phyloP scores from a whole-genome alignment of 2,113 vertebrate species.

The Cyanoderma ruficeps region DNA sequence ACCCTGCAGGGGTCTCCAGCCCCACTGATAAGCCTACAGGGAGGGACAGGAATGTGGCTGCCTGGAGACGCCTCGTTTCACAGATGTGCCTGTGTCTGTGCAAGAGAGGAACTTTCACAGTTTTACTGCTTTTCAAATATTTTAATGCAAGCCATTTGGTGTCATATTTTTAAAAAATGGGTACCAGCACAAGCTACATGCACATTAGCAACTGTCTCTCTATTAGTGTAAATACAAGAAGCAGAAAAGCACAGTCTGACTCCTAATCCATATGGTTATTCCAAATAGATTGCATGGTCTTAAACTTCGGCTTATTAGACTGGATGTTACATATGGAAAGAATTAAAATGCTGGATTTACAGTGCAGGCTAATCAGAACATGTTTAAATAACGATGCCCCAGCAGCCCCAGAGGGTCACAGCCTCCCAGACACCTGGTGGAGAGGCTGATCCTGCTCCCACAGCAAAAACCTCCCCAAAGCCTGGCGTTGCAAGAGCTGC shows the following conservation, averaged over 20 bases:
- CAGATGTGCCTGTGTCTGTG: background rate
- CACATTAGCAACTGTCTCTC: constrained; percentile 35
- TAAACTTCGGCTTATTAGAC: constrained; percentile 51
- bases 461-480: background rate
- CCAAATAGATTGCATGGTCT: constrained; percentile 58
- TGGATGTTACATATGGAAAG: constrained; percentile 52
- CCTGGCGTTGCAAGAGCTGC: fast-evolving
- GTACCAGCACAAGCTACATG: constrained; percentile 36
- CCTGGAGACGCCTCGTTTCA: background rate
- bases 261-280: constrained; percentile 57
- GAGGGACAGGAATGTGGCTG: background rate
- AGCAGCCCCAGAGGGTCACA: constrained; percentile 44
- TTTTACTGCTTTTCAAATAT: constrained; percentile 49
- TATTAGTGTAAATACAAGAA: constrained; percentile 46
- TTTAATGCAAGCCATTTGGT: constrained; percentile 63
- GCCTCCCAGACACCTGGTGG: constrained; percentile 51
- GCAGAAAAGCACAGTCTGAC: constrained; percentile 59
- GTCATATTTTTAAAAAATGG: constrained; percentile 35
- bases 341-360: constrained; percentile 62
- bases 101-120: constrained; percentile 24
- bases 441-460: background rate
- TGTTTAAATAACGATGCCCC: constrained; percentile 57
- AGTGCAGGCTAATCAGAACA: constrained; percentile 49
- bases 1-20: background rate
- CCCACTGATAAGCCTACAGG: background rate